These are phyloP conservation scores for Seriola quinqueradiata DNA, from an alignment of 2,113 vertebrate genomes.

Conservation along the genomic window DNA sequence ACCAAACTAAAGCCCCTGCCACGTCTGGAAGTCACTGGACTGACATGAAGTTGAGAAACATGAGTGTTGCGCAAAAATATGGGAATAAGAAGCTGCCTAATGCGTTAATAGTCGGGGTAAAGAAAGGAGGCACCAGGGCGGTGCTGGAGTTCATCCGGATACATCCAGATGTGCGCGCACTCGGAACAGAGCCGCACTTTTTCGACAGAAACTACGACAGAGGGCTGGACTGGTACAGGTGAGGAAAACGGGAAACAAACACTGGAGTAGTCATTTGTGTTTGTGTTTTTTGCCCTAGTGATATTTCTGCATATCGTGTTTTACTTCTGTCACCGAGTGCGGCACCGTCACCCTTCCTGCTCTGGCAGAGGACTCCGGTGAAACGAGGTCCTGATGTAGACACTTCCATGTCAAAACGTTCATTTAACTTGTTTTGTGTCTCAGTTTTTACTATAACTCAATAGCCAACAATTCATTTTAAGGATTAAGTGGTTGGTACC, in stretches of 20 bases:
- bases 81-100: constrained; percentile 92
- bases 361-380: neutral
- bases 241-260: constrained; percentile 62
- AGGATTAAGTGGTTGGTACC: neutral
- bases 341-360: neutral
- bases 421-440: neutral
- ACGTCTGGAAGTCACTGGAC: constrained; percentile 46
- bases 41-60: constrained; percentile 74
- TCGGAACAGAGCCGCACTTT: constrained; percentile 97
- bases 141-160: constrained; percentile 97
- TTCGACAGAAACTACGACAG: constrained; percentile 96
- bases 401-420: neutral
- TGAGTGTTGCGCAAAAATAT: constrained; percentile 76
- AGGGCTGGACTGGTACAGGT: constrained; percentile 98
- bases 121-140: constrained; percentile 96
- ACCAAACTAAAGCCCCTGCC: constrained; percentile 60
- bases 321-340: neutral
- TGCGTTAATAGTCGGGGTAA: constrained; percentile 94
- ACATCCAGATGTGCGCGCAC: constrained; percentile 95
- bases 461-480: neutral
- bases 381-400: neutral
- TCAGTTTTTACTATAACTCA: neutral
- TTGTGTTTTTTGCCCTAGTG: neutral
- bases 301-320: neutral
- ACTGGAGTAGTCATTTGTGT: neutral